Conservation (phyloP, 2,888 invertebrate species). For the Parascotia fuliginaria region DNA sequence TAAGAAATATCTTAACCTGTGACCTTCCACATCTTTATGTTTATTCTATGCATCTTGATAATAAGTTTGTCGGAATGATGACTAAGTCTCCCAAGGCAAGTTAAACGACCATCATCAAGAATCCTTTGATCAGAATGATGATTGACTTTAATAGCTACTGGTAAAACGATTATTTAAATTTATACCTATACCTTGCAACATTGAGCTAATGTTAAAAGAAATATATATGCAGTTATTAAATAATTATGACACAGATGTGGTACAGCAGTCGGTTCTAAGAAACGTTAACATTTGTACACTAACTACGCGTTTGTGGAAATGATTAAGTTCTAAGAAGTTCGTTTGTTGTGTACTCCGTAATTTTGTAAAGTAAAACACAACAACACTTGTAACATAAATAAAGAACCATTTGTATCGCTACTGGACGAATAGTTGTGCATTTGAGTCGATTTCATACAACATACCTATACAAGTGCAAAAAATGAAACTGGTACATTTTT, state of each 20-base stretch:
- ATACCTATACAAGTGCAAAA: too few relatives aligned
- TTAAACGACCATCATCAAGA: conserved; percentile 6
- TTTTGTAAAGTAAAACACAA: conserved; percentile 29
- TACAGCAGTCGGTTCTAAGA: conserved; percentile 26
- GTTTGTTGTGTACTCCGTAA: conserved; percentile 20
- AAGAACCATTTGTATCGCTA: conserved; percentile 4
- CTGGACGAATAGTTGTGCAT: too few relatives aligned
- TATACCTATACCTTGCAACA: conserved; percentile 5
- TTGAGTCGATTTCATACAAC: too few relatives aligned
- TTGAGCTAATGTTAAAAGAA: too few relatives aligned
- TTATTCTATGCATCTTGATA: conserved; percentile 26
- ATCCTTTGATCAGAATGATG: conserved; percentile 32
- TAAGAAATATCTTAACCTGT: conserved; percentile 16
- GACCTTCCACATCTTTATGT: conserved; percentile 16
- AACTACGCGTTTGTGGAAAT: conserved; percentile 29
- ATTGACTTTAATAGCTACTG: too few relatives aligned
- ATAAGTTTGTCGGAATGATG: conserved; percentile 14
- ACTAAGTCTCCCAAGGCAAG: conserved; percentile 3
- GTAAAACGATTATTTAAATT: too few relatives aligned
- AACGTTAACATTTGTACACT: conserved; percentile 23
- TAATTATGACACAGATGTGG: conserved; percentile 23
- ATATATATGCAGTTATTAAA: conserved; percentile 27
- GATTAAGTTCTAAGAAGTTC: conserved; percentile 38
- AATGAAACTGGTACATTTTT: too few relatives aligned
- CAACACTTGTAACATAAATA: conserved; percentile 6